phyloP scores from a whole-genome alignment of 1,140 invertebrate species.

The Cryptotermes secundus region DNA sequence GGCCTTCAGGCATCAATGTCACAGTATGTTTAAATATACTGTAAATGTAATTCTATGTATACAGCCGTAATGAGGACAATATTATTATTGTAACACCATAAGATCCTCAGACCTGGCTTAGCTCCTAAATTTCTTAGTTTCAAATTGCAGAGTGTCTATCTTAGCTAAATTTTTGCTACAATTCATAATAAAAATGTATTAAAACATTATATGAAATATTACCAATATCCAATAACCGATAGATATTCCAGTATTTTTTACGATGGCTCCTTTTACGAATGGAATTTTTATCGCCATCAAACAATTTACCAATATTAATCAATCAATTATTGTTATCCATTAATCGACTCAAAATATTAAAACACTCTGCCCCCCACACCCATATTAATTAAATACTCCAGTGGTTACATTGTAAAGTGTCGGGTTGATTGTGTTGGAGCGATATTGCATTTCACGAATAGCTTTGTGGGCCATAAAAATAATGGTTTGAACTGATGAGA shows the following conservation, averaged over 20 bases:
- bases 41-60: too few relatives aligned
- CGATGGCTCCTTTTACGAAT: not conserved
- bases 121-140: too few relatives aligned
- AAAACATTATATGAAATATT: not conserved
- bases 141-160: too few relatives aligned
- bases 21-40: too few relatives aligned
- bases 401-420: not conserved
- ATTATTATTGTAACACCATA: too few relatives aligned
- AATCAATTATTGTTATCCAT: conserved; percentile 16
- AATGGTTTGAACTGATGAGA: not conserved
- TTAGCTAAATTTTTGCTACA: not conserved
- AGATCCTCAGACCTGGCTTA: too few relatives aligned
- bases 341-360: conserved; percentile 19
- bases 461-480: not conserved
- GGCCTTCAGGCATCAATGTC: too few relatives aligned
- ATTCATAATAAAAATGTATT: not conserved
- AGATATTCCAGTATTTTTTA: not conserved
- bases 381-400: not conserved
- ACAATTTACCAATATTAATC: conserved; percentile 3
- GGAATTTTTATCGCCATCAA: conserved; percentile 9
- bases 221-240: conserved; percentile 12
- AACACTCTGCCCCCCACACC: not conserved
- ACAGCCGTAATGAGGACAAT: too few relatives aligned
- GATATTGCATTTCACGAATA: not conserved
- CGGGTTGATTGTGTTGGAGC: not conserved